Evolutionary conservation across 2,888 invertebrate species (phyloP).

Genomic region (Aphelenchoides bicaudatus): DNA sequence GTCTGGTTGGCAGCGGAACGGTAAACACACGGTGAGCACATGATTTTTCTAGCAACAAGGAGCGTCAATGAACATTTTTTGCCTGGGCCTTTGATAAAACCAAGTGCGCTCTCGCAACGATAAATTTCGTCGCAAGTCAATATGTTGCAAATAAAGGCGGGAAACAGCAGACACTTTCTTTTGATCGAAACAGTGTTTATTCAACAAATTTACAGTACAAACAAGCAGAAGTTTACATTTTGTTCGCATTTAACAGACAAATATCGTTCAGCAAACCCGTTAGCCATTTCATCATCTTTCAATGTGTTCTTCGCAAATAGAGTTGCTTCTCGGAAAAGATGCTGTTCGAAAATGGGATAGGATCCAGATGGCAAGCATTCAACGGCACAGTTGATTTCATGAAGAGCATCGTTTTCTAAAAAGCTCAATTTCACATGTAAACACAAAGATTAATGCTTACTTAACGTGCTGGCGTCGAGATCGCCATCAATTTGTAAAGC

Average conservation of each 20-base stretch:
- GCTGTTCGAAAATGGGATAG: slow-evolving; percentile 6
- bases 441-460: neutral
- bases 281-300: neutral
- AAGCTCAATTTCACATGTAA: neutral
- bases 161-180: too few relatives aligned
- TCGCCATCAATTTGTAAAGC: neutral
- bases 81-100: too few relatives aligned
- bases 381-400: neutral
- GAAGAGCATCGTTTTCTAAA: neutral
- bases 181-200: too few relatives aligned
- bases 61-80: too few relatives aligned
- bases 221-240: slow-evolving; percentile 7
- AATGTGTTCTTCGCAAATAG: slow-evolving; percentile 9
- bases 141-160: too few relatives aligned
- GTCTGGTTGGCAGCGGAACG: too few relatives aligned
- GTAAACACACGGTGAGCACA: too few relatives aligned
- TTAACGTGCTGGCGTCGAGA: neutral
- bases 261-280: slow-evolving; percentile 4
- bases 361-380: slow-evolving; percentile 3
- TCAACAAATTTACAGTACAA: slow-evolving; percentile 2
- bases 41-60: too few relatives aligned
- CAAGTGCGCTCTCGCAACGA: too few relatives aligned
- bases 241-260: neutral
- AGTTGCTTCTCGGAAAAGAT: slow-evolving; percentile 9
- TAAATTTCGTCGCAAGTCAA: too few relatives aligned